Percentiles rank a stretch among this genome's conserved stretches.
These are phyloP conservation scores for Phaonia tiefii DNA, from an alignment of 2,888 invertebrate genomes.

Conservation along the genomic window DNA sequence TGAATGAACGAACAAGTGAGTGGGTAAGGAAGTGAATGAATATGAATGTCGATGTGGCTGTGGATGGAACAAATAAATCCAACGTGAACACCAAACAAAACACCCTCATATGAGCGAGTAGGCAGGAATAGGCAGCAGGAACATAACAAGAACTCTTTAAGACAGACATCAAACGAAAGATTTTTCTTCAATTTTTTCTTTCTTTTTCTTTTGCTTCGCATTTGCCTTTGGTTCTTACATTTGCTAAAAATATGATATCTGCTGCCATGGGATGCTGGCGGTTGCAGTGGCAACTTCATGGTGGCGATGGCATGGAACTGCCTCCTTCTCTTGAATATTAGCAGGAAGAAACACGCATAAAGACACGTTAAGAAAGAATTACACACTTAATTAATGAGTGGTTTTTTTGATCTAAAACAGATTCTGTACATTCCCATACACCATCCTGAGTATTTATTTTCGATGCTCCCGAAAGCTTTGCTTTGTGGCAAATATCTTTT, in stretches of 20 bases:
- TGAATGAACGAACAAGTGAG: slow-evolving; percentile 14
- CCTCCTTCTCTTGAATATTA: slow-evolving; percentile 9
- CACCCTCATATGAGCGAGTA: slow-evolving; percentile 11
- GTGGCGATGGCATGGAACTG: slow-evolving; percentile 8
- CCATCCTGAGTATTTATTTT: slow-evolving; percentile 3
- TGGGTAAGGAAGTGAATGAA: too few relatives aligned
- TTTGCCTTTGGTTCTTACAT: slow-evolving; percentile 15
- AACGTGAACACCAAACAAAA: slow-evolving; percentile 55
- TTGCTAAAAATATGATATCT: slow-evolving; percentile 30
- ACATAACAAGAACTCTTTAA: slow-evolving; percentile 66
- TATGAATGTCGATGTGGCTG: too few relatives aligned
- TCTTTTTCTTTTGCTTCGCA: slow-evolving; percentile 14
- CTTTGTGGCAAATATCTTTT: background rate
- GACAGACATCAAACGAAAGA: slow-evolving; percentile 66
- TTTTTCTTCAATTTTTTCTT: slow-evolving; percentile 31
- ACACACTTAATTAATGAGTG: slow-evolving; percentile 79
- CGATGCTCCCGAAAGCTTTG: background rate
- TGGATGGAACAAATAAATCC: slow-evolving; percentile 34
- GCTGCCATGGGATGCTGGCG: slow-evolving; percentile 17
- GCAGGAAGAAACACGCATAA: slow-evolving; percentile 14
- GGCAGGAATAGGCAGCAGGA: background rate
- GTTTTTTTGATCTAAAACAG: slow-evolving; percentile 71
- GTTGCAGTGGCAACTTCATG: slow-evolving; percentile 15
- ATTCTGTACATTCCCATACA: slow-evolving; percentile 25
- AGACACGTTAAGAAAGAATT: slow-evolving; percentile 70